phyloP scores from a whole-genome alignment of 2,888 invertebrate species.

The Cryptocephalus primarius region DNA sequence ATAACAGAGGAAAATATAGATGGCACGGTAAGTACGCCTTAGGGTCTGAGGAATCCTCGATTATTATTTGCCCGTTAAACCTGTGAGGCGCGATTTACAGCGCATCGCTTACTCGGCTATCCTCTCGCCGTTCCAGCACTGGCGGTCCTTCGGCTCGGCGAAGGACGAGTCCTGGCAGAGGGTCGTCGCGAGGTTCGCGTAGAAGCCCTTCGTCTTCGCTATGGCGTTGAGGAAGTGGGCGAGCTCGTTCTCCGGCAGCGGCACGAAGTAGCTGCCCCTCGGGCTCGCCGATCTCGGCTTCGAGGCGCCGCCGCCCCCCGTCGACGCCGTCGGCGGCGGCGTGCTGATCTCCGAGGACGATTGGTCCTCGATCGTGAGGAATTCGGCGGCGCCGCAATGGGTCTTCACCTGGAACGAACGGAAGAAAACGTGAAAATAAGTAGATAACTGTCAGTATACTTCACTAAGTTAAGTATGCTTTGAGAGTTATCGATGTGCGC shows the following conservation, averaged over 20 bases:
- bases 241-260: conserved; percentile 53
- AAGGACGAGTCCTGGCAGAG: conserved; percentile 65
- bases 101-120: conserved; percentile 67
- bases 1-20: too few relatives aligned
- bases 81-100: too few relatives aligned
- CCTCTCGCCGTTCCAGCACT: conserved; percentile 74
- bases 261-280: conserved; percentile 36
- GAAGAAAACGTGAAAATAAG: neutral
- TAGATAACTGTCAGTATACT: too few relatives aligned
- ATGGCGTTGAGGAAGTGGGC: conserved; percentile 53
- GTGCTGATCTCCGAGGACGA: conserved; percentile 9
- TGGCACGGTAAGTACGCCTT: too few relatives aligned
- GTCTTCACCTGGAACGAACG: conserved; percentile 41
- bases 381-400: conserved; percentile 39
- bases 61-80: too few relatives aligned
- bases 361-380: conserved; percentile 25
- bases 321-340: conserved; percentile 25
- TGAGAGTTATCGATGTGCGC: too few relatives aligned
- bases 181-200: conserved; percentile 68
- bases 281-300: conserved; percentile 34
- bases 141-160: conserved; percentile 52
- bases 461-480: too few relatives aligned
- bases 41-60: too few relatives aligned
- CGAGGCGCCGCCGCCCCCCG: conserved; percentile 7
- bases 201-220: conserved; percentile 69